These are phyloP conservation scores for Rambutsinella grinnellia DNA, from an alignment of 2,888 invertebrate genomes.

Conservation along the genomic window DNA sequence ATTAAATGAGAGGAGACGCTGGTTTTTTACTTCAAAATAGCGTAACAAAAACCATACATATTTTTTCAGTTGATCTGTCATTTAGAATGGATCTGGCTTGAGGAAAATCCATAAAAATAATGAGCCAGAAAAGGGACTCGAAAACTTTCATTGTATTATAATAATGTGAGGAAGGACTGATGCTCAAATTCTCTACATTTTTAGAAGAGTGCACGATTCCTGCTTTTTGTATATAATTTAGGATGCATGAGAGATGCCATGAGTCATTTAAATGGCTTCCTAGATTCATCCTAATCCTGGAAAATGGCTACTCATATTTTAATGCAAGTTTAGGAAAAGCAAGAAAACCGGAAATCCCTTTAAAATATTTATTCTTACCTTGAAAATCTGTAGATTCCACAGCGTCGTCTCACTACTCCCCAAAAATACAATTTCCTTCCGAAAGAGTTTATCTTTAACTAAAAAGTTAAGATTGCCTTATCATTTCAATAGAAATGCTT, in stretches of 20 bases:
- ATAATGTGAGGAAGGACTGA: not conserved
- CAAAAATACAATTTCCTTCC: too few species aligned
- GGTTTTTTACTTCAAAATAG: too few species aligned
- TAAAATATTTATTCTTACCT: too few species aligned
- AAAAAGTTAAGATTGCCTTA: too few species aligned
- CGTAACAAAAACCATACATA: slow-evolving; percentile 1
- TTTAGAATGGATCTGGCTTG: not conserved
- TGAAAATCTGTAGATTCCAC: too few species aligned
- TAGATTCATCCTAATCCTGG: not conserved
- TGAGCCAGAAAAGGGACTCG: slow-evolving; percentile 9
- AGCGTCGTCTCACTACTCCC: too few species aligned
- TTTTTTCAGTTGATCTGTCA: slow-evolving; percentile 11
- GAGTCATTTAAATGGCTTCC: not conserved
- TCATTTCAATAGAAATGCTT: too few species aligned
- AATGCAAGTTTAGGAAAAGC: too few species aligned
- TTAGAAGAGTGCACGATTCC: not conserved
- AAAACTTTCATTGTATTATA: not conserved
- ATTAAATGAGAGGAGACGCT: not conserved
- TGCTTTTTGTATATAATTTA: not conserved
- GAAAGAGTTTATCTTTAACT: too few species aligned
- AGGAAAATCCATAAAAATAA: not conserved
- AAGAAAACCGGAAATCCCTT: too few species aligned
- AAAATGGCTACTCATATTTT: too few species aligned
- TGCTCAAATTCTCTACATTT: not conserved
- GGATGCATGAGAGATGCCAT: not conserved